Conservation (phyloP, 2,797 vertebrate species). For the Neoniphon sammara region DNA sequence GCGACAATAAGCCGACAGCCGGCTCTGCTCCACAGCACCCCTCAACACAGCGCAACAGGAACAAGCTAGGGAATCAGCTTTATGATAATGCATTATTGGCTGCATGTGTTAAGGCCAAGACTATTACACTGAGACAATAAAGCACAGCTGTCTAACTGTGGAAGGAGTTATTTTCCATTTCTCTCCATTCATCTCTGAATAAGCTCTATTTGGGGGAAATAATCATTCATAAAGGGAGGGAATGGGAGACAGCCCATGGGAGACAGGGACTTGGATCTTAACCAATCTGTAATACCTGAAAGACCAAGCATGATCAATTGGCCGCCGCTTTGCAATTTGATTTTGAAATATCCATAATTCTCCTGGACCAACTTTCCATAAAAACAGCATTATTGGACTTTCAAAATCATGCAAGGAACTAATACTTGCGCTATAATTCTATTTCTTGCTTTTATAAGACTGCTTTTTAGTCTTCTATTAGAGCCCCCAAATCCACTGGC, state of each 20-base stretch:
- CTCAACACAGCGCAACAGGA: conserved; percentile 10
- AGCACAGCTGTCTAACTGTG: conserved; percentile 20
- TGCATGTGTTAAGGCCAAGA: conserved; percentile 34
- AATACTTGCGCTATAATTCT: too few species aligned
- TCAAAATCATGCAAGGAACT: too few species aligned
- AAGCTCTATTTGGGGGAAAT: conserved; percentile 35
- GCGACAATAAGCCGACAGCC: conserved; percentile 44
- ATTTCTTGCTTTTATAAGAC: too few species aligned
- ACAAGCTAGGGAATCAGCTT: conserved; percentile 59
- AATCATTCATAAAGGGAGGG: conserved; percentile 30
- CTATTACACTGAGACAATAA: conserved; percentile 55
- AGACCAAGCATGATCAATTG: background rate
- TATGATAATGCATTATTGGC: conserved; percentile 60
- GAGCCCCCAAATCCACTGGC: too few species aligned
- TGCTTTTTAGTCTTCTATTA: too few species aligned
- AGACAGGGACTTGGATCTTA: background rate
- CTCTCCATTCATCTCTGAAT: conserved; percentile 29
- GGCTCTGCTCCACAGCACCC: conserved; percentile 45
- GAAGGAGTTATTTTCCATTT: conserved; percentile 42
- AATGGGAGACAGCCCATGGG: background rate
- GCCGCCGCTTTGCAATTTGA: too few species aligned
- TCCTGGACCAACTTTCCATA: too few species aligned
- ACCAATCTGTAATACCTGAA: background rate
- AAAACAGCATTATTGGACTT: too few species aligned
- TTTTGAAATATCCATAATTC: too few species aligned